Percentiles rank a stretch among this genome's conserved stretches.
Evolutionary conservation across 2,888 invertebrate genomes (phyloP).

Genomic region (Lepidonotus clava): DNA sequence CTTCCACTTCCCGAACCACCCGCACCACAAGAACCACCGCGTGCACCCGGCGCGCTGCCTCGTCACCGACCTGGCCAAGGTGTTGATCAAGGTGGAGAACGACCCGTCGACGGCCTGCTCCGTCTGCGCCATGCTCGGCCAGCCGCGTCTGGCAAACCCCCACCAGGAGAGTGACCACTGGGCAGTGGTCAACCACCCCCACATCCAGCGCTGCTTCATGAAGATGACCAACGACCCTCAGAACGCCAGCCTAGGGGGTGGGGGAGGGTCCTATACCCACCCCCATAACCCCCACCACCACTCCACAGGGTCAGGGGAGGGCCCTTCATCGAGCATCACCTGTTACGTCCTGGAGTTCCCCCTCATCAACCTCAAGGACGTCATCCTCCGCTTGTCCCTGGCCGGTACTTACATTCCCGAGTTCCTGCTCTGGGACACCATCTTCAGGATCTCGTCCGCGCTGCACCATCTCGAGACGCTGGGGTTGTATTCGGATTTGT

Average conservation of each 20-base stretch:
- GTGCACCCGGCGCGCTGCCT: conserved; percentile 70
- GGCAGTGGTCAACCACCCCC: conserved; percentile 70
- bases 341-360: conserved; percentile 75
- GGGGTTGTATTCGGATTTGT: conserved; percentile 45
- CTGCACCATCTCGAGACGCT: conserved; percentile 69
- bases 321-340: too few relatives aligned
- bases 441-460: conserved; percentile 70
- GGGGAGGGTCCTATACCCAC: too few relatives aligned
- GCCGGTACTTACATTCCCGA: conserved; percentile 70
- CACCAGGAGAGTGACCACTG: conserved; percentile 69
- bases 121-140: conserved; percentile 63
- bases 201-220: conserved; percentile 72
- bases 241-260: too few relatives aligned
- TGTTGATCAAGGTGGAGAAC: conserved; percentile 70
- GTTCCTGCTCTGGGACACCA: conserved; percentile 69
- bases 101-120: conserved; percentile 63
- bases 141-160: conserved; percentile 63
- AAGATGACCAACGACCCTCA: conserved; percentile 68
- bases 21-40: conserved; percentile 71
- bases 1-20: conserved; percentile 72
- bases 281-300: too few relatives aligned
- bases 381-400: conserved; percentile 69
- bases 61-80: conserved; percentile 68
- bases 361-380: conserved; percentile 71
- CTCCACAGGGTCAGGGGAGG: conserved; percentile 60